Percentiles rank a stretch among this genome's conserved stretches.
Conservation (phyloP, 2,888 invertebrate species). For the Seladonia tumulorum region DNA sequence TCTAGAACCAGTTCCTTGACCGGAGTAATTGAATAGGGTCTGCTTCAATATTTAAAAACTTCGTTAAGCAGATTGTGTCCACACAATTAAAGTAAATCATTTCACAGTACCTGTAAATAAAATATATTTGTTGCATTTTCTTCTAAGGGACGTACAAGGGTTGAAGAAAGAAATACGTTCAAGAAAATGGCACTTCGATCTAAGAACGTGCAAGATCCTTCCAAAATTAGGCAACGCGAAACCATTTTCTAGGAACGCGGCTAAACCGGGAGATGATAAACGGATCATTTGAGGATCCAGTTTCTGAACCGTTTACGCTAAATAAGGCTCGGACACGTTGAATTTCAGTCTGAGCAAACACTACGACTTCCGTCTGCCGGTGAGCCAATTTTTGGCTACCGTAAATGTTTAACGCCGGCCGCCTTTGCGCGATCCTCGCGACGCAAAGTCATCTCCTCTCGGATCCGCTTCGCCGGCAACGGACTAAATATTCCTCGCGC, state of each 20-base stretch:
- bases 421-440: background rate
- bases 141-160: background rate
- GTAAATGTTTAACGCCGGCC: slow-evolving; percentile 9
- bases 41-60: no score
- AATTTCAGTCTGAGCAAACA: background rate
- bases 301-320: background rate
- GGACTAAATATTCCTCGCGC: slow-evolving; percentile 18
- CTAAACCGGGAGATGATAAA: background rate
- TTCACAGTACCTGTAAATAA: background rate
- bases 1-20: no score
- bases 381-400: background rate
- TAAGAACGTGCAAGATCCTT: no score
- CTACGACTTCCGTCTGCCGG: background rate
- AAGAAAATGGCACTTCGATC: no score
- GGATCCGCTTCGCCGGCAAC: slow-evolving; percentile 4
- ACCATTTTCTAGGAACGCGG: no score
- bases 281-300: background rate
- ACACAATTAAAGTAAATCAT: background rate
- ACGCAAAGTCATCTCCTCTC: background rate
- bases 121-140: background rate
- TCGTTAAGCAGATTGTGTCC: no score
- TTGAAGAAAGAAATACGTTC: no score
- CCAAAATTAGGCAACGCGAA: no score
- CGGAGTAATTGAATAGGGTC: no score
- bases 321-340: background rate